Conservation (phyloP, 2,797 vertebrate genomes). For the Ara ararauna region DNA sequence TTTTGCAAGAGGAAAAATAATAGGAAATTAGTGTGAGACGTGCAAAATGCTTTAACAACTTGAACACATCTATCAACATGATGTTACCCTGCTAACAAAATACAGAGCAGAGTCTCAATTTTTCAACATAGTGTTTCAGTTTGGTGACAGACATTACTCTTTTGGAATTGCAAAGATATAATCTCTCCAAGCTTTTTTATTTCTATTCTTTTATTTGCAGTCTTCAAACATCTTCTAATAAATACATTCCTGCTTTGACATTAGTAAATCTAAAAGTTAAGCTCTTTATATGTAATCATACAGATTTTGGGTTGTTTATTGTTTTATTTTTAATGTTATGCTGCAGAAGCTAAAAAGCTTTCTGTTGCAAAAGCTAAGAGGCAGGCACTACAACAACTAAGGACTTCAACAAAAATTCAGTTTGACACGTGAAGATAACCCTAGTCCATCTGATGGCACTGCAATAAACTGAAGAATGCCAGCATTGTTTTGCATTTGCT, state of each 20-base stretch:
- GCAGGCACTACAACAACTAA: background rate
- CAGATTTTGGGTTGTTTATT: background rate
- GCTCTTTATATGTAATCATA: background rate
- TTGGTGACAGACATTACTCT: background rate
- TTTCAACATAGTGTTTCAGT: background rate
- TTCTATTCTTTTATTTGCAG: background rate
- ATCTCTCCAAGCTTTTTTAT: background rate
- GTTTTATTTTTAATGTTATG: background rate
- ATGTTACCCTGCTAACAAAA: background rate
- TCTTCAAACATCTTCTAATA: background rate
- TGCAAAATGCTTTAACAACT: background rate
- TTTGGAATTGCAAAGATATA: background rate
- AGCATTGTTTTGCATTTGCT: background rate
- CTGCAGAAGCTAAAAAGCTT: background rate
- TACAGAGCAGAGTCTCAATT: background rate
- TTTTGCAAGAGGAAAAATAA: background rate
- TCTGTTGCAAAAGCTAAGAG: background rate
- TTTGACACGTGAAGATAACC: background rate
- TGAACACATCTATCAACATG: background rate
- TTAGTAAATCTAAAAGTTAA: background rate
- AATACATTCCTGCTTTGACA: background rate
- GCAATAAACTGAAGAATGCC: background rate
- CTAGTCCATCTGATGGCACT: conserved; percentile 9
- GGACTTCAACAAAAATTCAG: background rate
- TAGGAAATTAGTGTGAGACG: background rate